Conservation (phyloP, 2,113 vertebrate species). For the Equus quagga region DNA sequence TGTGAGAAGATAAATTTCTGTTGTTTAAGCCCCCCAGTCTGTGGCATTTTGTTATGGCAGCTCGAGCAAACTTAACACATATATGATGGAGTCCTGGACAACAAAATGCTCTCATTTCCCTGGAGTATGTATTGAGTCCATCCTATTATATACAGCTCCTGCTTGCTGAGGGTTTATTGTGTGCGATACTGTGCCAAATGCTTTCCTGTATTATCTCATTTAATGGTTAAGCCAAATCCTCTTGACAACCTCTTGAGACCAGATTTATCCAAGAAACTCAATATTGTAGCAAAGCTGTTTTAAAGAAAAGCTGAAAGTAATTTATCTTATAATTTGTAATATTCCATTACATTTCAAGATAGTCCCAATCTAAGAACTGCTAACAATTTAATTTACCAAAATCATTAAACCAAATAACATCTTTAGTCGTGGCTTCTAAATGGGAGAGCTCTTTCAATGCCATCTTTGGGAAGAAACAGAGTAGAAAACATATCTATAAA, state of each 20-base stretch:
- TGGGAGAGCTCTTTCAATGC: background rate
- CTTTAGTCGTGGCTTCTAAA: constrained; percentile 3
- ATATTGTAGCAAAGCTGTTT: background rate
- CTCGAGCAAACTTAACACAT: background rate
- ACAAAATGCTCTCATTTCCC: background rate
- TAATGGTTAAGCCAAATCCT: constrained; percentile 29
- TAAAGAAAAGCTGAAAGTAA: constrained; percentile 29
- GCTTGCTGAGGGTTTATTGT: background rate
- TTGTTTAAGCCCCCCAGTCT: background rate
- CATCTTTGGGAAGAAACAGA: background rate
- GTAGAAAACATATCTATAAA: constrained; percentile 35
- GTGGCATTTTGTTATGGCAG: background rate
- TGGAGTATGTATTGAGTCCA: background rate
- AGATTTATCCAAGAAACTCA: constrained; percentile 23
- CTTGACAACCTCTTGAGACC: background rate
- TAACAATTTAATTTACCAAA: constrained; percentile 28
- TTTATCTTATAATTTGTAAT: constrained; percentile 14
- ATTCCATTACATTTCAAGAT: constrained; percentile 34
- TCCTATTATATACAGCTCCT: background rate
- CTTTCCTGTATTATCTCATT: background rate
- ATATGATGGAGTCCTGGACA: background rate
- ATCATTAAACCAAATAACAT: constrained; percentile 47
- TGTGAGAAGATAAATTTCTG: background rate
- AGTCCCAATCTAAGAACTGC: background rate
- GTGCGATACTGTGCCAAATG: background rate